A percentile compares a stretch with the other conserved stretches of the same genome.
phyloP scores from a whole-genome alignment of 2,113 vertebrate genomes.

The Myanophis thanlyinensis region DNA sequence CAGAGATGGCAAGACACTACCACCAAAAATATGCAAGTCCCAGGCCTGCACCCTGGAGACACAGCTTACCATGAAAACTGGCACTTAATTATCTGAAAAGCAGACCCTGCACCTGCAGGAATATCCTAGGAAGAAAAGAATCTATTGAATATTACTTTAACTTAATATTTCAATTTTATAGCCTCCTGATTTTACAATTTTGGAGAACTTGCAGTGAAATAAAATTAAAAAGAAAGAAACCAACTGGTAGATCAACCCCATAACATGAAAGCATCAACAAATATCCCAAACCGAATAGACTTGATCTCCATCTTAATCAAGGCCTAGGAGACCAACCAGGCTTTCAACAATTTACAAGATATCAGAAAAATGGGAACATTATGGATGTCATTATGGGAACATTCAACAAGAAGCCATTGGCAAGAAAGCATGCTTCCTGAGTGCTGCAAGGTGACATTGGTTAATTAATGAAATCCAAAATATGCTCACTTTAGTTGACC shows the following conservation, averaged over 20 bases:
- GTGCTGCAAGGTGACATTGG: background rate
- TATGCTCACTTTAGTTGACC: no score
- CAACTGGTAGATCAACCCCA: background rate
- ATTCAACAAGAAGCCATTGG: background rate
- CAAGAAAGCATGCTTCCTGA: background rate
- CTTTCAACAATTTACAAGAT: background rate
- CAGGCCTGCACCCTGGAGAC: no score
- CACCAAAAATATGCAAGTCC: no score
- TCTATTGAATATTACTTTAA: background rate
- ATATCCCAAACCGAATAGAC: background rate
- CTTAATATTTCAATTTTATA: background rate
- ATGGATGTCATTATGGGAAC: background rate
- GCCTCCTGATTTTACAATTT: background rate
- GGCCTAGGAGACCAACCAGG: background rate
- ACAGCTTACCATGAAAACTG: no score
- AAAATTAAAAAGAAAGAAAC: background rate
- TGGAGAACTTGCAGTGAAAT: background rate
- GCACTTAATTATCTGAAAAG: no score
- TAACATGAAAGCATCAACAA: background rate
- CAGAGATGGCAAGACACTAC: no score
- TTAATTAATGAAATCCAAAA: background rate
- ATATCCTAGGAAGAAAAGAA: no score
- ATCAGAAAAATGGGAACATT: background rate
- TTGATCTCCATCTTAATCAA: background rate
- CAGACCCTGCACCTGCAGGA: no score